Percentiles rank a stretch among this genome's conserved stretches.
These are phyloP conservation scores for Dissostichus mawsoni DNA, from an alignment of 2,113 vertebrate species.

Conservation along the genomic window DNA sequence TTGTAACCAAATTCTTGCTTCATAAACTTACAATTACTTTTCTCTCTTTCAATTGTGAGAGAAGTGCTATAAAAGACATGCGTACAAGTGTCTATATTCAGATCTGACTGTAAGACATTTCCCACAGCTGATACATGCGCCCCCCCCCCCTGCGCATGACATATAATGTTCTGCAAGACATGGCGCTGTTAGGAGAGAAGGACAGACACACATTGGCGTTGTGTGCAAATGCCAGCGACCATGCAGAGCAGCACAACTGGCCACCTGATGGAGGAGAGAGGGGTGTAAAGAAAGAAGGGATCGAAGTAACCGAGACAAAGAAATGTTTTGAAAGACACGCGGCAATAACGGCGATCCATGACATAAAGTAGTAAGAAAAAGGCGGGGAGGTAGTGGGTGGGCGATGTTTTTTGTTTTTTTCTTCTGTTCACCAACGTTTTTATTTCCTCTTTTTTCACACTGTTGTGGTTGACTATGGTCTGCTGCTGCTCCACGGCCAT, in stretches of 20 bases:
- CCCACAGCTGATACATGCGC: slow-evolving; percentile 31
- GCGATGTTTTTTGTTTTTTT: slow-evolving; percentile 38
- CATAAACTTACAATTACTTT: background rate
- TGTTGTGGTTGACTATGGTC: slow-evolving; percentile 84
- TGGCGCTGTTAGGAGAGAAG: slow-evolving; percentile 47
- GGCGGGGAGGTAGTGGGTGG: slow-evolving; percentile 27
- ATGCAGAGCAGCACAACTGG: slow-evolving; percentile 72
- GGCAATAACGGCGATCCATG: slow-evolving; percentile 12
- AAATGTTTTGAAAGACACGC: slow-evolving; percentile 37
- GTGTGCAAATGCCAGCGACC: slow-evolving; percentile 65
- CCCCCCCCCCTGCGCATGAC: slow-evolving; percentile 23
- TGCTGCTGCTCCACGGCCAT: slow-evolving; percentile 59
- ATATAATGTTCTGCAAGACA: slow-evolving; percentile 46
- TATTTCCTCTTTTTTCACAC: slow-evolving; percentile 94
- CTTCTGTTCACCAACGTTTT: slow-evolving; percentile 97
- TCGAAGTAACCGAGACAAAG: slow-evolving; percentile 34
- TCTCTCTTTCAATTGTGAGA: background rate
- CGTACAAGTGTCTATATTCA: background rate
- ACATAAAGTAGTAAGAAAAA: slow-evolving; percentile 41
- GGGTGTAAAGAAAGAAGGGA: slow-evolving; percentile 19
- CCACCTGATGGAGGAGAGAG: slow-evolving; percentile 54
- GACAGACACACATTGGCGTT: slow-evolving; percentile 48
- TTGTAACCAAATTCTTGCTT: background rate
- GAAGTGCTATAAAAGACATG: background rate
- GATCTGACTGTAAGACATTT: slow-evolving; percentile 67